Evolutionary conservation across 1,140 invertebrate species (phyloP).

Genomic region (Akabosia matsudoensis): DNA sequence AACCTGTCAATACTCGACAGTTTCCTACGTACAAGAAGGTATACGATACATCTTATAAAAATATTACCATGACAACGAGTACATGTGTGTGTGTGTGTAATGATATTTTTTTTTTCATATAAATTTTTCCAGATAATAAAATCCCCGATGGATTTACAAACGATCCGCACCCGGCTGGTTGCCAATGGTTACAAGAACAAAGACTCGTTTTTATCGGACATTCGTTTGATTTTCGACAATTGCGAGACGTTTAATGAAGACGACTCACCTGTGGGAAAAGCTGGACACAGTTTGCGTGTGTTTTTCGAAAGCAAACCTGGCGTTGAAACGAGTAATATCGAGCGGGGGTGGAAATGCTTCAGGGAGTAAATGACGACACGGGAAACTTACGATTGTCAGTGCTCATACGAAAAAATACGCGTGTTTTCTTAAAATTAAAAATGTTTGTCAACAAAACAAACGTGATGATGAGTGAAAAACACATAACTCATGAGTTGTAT

Average conservation of each 20-base stretch:
- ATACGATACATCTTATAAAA: background rate
- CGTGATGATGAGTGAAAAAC: too few species aligned
- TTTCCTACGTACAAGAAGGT: slow-evolving; percentile 91
- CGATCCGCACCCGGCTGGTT: slow-evolving; percentile 84
- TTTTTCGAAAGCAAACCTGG: slow-evolving; percentile 68
- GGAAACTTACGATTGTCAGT: background rate
- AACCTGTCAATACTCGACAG: slow-evolving; percentile 94
- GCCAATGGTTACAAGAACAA: slow-evolving; percentile 71
- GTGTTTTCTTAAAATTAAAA: slow-evolving; percentile 4
- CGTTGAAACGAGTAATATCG: background rate
- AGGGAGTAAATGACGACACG: background rate
- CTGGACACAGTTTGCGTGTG: slow-evolving; percentile 83
- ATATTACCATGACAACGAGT: background rate
- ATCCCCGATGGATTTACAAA: slow-evolving; percentile 90
- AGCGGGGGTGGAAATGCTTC: background rate
- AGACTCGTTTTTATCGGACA: slow-evolving; percentile 85
- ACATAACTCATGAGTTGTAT: too few species aligned
- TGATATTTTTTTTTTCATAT: slow-evolving; percentile 44
- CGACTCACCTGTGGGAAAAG: slow-evolving; percentile 86
- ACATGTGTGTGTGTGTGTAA: too few species aligned
- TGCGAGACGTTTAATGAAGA: slow-evolving; percentile 98
- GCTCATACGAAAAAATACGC: slow-evolving; percentile 2
- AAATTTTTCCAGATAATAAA: slow-evolving; percentile 72
- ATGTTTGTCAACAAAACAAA: background rate
- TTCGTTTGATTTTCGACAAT: slow-evolving; percentile 90